Evolutionary conservation across 2,888 invertebrate genomes (phyloP), one percentile per base, ranked within the genome.

Genomic region (Syritta pipiens): DNA sequence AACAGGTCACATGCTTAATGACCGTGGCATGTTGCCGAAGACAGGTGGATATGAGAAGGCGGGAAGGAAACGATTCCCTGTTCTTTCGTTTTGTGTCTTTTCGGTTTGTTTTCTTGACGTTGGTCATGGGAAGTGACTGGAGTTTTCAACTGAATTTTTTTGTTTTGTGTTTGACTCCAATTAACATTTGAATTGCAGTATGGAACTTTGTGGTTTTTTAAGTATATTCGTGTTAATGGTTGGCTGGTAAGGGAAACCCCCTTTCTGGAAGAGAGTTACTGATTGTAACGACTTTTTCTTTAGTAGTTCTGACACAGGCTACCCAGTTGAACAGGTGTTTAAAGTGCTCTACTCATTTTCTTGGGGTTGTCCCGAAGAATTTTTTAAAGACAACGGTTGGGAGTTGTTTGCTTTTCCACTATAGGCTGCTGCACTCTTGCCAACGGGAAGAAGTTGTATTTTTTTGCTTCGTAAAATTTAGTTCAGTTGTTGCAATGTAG

Each of bases 1-100:
- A 81, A 81, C 72, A 82, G 77, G 79, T 49, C 60, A 48, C 60
- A 42, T 82, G 72, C 49, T 77, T 72, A 82, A 60, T 60, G 82
- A 82, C 69, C 81, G 67, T 82, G 76, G 82, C 82, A 81, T 74
- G 75, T 76, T 71, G 77, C 82, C 63, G 49, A 72, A 57, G 57
- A 71, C 77, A 71, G 71, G 71, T 71, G 81, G 44, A 44, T 55
- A 37, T 30, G 30, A 22, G 9, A 53, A 32, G 22, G n/a, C 46
- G 40, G 30, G 26, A 60, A 48, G 44, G 51, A 46, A 35, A 44
- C 35, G 24, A 28, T 46, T 74, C 37, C 35, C 35, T 51, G 6
- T 49, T 30, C 6, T 32, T 65, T 42, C n/a, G n/a, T 51, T 20
- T 20, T 46, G 14, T 44, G 28, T 53, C 30, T 35, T 49, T 42